Conservation (phyloP, 2,797 vertebrate genomes). For the Brachymystax lenok region DNA sequence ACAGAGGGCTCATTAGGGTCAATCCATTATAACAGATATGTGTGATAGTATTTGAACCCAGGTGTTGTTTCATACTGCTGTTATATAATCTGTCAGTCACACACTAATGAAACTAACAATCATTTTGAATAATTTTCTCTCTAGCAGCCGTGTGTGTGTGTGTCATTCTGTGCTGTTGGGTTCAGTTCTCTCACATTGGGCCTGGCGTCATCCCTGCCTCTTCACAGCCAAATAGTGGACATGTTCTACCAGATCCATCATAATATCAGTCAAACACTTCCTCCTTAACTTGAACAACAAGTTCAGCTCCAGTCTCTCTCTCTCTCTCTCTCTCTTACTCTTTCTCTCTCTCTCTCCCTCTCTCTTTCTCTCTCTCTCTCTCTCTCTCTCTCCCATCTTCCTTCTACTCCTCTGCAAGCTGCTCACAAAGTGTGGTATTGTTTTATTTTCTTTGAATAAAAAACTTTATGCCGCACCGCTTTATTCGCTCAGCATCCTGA, state of each 20-base stretch:
- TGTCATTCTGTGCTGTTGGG: neutral
- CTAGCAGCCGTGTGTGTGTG: conserved; percentile 33
- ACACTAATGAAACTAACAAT: conserved; percentile 54
- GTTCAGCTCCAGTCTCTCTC: conserved; percentile 48
- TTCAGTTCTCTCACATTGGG: conserved; percentile 41
- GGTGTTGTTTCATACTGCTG: conserved; percentile 21
- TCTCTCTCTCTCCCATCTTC: conserved; percentile 31
- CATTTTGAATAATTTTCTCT: conserved; percentile 54
- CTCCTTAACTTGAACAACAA: conserved; percentile 67
- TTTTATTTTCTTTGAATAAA: conserved; percentile 41
- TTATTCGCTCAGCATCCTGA: conserved; percentile 38
- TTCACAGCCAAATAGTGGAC: conserved; percentile 68
- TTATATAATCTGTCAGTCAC: conserved; percentile 59
- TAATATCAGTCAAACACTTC: conserved; percentile 70
- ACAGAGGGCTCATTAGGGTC: too few relatives aligned
- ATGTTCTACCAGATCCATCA: conserved; percentile 68
- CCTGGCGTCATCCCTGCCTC: conserved; percentile 54
- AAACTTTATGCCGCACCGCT: conserved; percentile 47
- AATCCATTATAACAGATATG: too few relatives aligned
- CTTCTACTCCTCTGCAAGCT: conserved; percentile 43
- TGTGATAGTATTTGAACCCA: too few relatives aligned
- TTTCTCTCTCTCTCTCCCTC: conserved; percentile 11
- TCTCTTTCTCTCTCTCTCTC: conserved; percentile 34
- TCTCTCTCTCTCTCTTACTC: conserved; percentile 4
- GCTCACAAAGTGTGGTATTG: conserved; percentile 57